Base-by-base conservation (phyloP, 2,888 invertebrate genomes). In the Anaspis maculata region DNA sequence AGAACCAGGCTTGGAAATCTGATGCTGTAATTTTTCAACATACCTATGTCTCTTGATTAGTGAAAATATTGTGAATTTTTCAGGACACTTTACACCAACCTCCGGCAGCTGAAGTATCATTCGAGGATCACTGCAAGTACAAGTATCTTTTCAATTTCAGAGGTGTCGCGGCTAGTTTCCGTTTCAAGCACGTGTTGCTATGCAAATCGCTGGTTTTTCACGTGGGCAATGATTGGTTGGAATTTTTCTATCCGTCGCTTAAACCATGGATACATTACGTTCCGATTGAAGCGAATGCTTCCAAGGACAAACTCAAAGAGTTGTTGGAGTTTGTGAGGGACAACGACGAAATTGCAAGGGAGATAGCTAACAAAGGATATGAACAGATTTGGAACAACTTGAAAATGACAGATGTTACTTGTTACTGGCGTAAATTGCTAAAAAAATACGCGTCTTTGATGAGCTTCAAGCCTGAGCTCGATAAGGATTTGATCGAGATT, bases 1-100 rank as follows among this genome's bases (percentile, higher is more conserved):
- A 94, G 67, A 97, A 97, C 66, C 97, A 97, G 69, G 96, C 95
- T 0, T 97, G 95, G 95, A 95, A 89, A 67, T 94, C 94, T 3
- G 82, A 85, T 44, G 79, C 74, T 51, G n/a, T n/a, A n/a, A n/a
- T n/a, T n/a, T n/a, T 88, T 84, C 15, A 22, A n/a, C 11, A 32
- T 27, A 27, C 6, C 19, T 14, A 28, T 34, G 24, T 7, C 16
- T 34, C 39, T 32, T 36, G n/a, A n/a, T n/a, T n/a, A n/a, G n/a
- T n/a, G n/a, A n/a, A 25, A 25, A n/a, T n/a, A n/a, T n/a, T n/a
- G n/a, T n/a, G n/a, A n/a, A n/a, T n/a, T n/a, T 41, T 60, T 65
- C 52, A 90, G 79, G 96, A 96, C 56, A 96, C 95, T 0, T 70
- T 96, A 6, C 72, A 84, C 55, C 78, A 75, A 9, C 73, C 81